These are phyloP conservation scores for Pomacea canaliculata DNA, from an alignment of 2,888 invertebrate genomes.

Conservation along the genomic window DNA sequence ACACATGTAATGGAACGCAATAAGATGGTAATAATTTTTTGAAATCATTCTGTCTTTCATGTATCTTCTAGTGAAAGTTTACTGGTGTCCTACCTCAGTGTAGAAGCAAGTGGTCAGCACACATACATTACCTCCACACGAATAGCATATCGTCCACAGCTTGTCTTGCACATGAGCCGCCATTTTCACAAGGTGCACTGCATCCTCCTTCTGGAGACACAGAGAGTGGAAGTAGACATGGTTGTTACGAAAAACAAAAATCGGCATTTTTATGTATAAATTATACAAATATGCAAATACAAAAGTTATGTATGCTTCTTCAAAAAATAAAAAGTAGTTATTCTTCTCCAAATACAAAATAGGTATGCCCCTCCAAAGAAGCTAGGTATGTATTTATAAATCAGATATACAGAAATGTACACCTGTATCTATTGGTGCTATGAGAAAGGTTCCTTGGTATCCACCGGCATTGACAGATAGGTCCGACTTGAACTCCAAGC, in stretches of 20 bases:
- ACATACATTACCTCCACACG: constrained; percentile 27
- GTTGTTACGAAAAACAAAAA: neutral
- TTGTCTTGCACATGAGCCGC: constrained; percentile 28
- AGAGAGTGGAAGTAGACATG: neutral
- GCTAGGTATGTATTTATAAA: no score
- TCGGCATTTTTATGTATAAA: no score
- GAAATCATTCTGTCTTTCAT: no score
- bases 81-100: no score
- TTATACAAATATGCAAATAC: no score
- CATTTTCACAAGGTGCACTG: constrained; percentile 28
- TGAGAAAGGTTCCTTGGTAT: constrained; percentile 29
- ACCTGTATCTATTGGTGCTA: constrained; percentile 31
- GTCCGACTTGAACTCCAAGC: constrained; percentile 33
- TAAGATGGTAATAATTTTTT: no score
- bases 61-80: no score
- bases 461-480: constrained; percentile 30
- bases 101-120: no score
- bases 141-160: constrained; percentile 24
- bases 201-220: constrained; percentile 21
- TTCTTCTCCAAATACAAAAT: neutral
- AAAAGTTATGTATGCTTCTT: no score
- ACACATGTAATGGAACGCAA: no score
- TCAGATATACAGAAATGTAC: neutral
- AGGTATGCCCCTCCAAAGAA: neutral
- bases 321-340: no score